Conservation (phyloP, 2,888 invertebrate genomes). For the Lottia scabra region DNA sequence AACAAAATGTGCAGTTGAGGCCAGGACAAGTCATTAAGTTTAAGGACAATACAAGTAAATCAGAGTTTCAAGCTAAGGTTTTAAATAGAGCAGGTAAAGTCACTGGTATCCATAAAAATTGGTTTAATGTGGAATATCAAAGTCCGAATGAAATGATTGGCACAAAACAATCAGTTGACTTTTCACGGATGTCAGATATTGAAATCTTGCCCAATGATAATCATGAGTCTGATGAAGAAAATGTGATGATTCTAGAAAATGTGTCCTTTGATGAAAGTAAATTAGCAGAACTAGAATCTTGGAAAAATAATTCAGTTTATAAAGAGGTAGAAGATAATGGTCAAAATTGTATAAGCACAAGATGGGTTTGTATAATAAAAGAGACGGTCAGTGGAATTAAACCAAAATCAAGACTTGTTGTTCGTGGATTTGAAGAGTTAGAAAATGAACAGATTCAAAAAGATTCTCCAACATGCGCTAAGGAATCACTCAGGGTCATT, state of each 20-base stretch:
- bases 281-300: neutral
- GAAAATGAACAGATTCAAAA: neutral
- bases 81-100: neutral
- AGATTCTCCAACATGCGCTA: no score
- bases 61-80: neutral
- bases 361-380: no score
- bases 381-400: no score
- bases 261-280: neutral
- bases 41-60: neutral
- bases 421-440: constrained; percentile 18
- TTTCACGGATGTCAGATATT: neutral
- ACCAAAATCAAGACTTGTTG: constrained; percentile 17
- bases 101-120: neutral
- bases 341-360: no score
- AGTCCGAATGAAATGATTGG: no score
- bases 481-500: no score
- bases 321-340: constrained; percentile 11
- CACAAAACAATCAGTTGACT: neutral
- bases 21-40: neutral
- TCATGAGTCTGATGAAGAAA: neutral
- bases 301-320: constrained; percentile 7
- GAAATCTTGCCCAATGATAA: neutral
- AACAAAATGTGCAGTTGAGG: no score
- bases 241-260: constrained; percentile 1
- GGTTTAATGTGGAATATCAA: neutral